Base-by-base conservation (phyloP, 1,140 invertebrate species). In the Leptinotarsa undecemlineata region DNA sequence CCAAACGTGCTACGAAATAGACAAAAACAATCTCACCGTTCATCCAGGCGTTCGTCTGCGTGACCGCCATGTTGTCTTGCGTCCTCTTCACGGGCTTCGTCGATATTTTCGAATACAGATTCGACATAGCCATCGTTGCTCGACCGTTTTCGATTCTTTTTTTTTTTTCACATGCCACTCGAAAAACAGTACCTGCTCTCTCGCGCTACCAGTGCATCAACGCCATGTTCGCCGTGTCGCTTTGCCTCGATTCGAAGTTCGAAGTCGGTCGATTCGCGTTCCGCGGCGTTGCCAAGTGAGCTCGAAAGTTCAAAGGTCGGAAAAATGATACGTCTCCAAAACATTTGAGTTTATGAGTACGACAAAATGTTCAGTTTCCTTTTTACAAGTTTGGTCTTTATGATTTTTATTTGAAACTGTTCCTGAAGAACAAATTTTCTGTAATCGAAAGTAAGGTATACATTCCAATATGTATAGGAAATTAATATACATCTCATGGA, bases 11-110 rank as follows among this genome's bases (percentile, higher is more conserved):
- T 33, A 0, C 8, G 33, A 42, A 42, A 42, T 42, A 11, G 33
- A 42, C 33, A 42, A 42, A 42, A 42, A 42, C 33, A 26, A 33
- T 42, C 91, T 92, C 88, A 94, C 93, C 92, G 85, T 94, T 94
- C 86, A 93, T 92, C 93, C 93, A 95, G 79, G 92, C 88, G 84
- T 92, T 93, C 14, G 92, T 92, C 87, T 94, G 92, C 72, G 92
- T 90, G 72, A 93, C 90, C n/a, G 91, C 88, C 86, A 93, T 90
- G 82, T 88, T 90, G 77, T 91, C 90, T 80, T 90, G 89, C 82
- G 89, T 87, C 76, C 91, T 88, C 84, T 91, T 92, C 68, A 88
- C 84, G 74, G 91, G 90, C 85, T 92, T 92, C 75, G 89, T 88
- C 73, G 91, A 88, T 75, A 91, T 92, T 88, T 92, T 91, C 76